phyloP scores from a whole-genome alignment of 1,140 invertebrate species.

The Paraescarpia echinospica region DNA sequence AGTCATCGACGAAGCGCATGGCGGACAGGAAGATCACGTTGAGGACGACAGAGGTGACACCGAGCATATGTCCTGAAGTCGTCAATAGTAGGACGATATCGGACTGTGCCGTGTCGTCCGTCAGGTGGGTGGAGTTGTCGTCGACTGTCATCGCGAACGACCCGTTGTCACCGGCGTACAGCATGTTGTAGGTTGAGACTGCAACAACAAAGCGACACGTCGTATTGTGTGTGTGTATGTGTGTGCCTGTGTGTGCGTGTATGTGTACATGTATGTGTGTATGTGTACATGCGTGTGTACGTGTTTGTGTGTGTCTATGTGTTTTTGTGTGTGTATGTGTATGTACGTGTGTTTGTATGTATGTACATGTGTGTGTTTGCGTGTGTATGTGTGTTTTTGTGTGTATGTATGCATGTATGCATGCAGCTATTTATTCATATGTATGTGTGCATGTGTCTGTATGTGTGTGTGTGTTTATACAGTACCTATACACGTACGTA shows the following conservation, averaged over 20 bases:
- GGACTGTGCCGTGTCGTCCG: background rate
- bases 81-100: background rate
- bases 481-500: background rate
- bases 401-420: background rate
- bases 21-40: slow-evolving; percentile 15
- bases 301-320: background rate
- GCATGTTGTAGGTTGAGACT: background rate
- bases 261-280: background rate
- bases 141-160: background rate
- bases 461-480: background rate
- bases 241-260: background rate
- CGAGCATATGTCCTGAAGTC: background rate
- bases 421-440: background rate
- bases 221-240: background rate
- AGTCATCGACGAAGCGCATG: slow-evolving; percentile 14
- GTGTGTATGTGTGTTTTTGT: background rate
- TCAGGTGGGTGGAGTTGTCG: background rate
- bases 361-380: background rate
- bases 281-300: background rate
- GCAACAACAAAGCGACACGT: background rate
- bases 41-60: slow-evolving; percentile 11
- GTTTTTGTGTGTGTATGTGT: background rate
- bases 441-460: background rate
- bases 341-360: background rate
- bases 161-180: background rate